Evolutionary conservation across 1,140 invertebrate species (phyloP).

Genomic region (Apocrypta bakeri): DNA sequence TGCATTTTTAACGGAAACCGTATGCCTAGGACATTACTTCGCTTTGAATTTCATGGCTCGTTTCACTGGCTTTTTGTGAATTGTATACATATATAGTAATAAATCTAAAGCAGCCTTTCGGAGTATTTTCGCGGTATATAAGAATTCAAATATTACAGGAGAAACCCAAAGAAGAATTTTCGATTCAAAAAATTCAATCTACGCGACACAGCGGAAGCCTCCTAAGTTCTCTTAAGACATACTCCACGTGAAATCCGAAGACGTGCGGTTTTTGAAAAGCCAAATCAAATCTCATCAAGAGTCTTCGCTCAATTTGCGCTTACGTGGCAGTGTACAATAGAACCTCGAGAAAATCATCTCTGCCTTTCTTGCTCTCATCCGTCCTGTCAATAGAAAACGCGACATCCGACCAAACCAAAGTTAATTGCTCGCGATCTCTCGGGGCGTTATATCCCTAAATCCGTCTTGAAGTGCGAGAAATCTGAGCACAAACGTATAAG

Average conservation of each 20-base stretch:
- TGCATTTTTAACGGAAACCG: slow-evolving; percentile 23
- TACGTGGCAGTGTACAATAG: not conserved
- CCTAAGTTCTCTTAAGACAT: not conserved
- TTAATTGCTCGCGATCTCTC: slow-evolving; percentile 17
- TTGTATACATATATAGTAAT: not conserved
- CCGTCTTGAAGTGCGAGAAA: not conserved
- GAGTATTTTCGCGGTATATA: too few species aligned
- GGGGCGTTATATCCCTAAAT: not conserved
- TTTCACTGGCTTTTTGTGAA: not conserved
- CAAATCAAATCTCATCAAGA: slow-evolving; percentile 40
- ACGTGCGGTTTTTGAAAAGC: not conserved
- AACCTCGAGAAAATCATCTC: not conserved
- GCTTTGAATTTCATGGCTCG: slow-evolving; percentile 15
- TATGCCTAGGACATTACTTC: not conserved
- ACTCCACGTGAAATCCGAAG: not conserved
- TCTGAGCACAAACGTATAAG: not conserved
- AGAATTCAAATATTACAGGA: too few species aligned
- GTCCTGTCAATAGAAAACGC: not conserved
- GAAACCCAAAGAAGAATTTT: too few species aligned
- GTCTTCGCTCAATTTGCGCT: slow-evolving; percentile 15
- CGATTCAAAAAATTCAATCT: not conserved
- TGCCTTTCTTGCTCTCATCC: not conserved
- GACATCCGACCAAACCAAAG: not conserved
- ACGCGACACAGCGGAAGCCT: too few species aligned
- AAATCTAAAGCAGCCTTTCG: not conserved